Evolutionary conservation across 2,888 invertebrate genomes (phyloP).

Genomic region (Strigamia crassipes): DNA sequence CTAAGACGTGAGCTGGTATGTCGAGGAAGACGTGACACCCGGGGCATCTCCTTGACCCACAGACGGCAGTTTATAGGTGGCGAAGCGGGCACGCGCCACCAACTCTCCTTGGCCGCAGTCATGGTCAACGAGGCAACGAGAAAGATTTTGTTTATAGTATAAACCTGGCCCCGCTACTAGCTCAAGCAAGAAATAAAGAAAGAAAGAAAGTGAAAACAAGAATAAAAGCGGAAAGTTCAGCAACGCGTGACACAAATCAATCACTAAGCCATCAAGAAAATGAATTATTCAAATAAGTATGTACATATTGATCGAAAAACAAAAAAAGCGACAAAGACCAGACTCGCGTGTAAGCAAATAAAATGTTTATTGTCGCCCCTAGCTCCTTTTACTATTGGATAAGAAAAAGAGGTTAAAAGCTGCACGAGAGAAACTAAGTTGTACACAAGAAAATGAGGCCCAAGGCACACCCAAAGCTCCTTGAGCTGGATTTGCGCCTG

Average conservation of each 20-base stretch:
- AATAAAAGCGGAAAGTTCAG: background rate
- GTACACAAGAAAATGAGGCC: conserved; percentile 1
- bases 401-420: conserved; percentile 29
- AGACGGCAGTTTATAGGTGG: conserved; percentile 22
- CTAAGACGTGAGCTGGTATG: conserved; percentile 11
- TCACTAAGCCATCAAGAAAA: conserved; percentile 11
- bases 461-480: conserved; percentile 16
- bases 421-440: background rate
- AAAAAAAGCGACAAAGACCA: background rate
- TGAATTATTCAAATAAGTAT: conserved; percentile 1
- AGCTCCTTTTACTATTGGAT: background rate
- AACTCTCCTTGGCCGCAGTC: conserved; percentile 30
- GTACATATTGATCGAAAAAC: background rate
- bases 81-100: conserved; percentile 23
- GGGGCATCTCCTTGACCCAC: conserved; percentile 30
- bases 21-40: conserved; percentile 22
- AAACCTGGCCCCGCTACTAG: background rate
- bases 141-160: background rate
- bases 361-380: conserved; percentile 7
- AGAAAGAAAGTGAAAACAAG: background rate
- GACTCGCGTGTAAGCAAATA: conserved; percentile 1
- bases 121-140: conserved; percentile 22
- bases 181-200: conserved; percentile 5
- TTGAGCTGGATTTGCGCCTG: conserved; percentile 3
- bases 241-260: conserved; percentile 8